These are phyloP conservation scores for Acrobasis repandana DNA, from an alignment of 2,888 invertebrate species.

Conservation along the genomic window DNA sequence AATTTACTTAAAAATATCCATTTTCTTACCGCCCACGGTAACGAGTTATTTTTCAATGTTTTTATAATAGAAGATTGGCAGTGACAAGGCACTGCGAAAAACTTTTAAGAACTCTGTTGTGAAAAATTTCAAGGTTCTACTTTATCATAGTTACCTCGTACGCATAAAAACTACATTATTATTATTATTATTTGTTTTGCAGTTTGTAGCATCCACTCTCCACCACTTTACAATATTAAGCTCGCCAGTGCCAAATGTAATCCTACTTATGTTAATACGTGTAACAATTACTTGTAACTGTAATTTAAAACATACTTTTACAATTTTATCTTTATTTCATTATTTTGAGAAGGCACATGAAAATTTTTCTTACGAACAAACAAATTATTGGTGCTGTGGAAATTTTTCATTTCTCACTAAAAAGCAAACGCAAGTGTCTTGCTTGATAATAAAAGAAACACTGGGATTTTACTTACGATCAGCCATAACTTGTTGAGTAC, in stretches of 20 bases:
- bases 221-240: constrained; percentile 42
- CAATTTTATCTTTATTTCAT: constrained; percentile 60
- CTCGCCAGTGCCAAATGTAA: constrained; percentile 63
- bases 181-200: background rate
- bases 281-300: constrained; percentile 71
- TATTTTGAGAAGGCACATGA: constrained; percentile 82
- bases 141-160: no score
- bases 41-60: no score
- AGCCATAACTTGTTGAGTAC: background rate
- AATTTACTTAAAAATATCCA: no score
- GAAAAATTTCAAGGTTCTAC: no score
- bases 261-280: constrained; percentile 63
- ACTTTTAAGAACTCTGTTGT: no score
- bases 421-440: constrained; percentile 25
- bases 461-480: background rate
- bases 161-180: no score
- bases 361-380: constrained; percentile 77
- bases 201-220: constrained; percentile 36
- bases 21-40: no score
- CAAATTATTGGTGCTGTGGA: constrained; percentile 51
- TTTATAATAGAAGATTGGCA: no score
- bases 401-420: constrained; percentile 25
- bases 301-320: constrained; percentile 68
- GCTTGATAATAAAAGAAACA: constrained; percentile 7
- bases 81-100: no score